Percentiles rank a stretch among this genome's conserved stretches.
Evolutionary conservation across 2,113 vertebrate species (phyloP).

Genomic region (Malurus cyaneus): DNA sequence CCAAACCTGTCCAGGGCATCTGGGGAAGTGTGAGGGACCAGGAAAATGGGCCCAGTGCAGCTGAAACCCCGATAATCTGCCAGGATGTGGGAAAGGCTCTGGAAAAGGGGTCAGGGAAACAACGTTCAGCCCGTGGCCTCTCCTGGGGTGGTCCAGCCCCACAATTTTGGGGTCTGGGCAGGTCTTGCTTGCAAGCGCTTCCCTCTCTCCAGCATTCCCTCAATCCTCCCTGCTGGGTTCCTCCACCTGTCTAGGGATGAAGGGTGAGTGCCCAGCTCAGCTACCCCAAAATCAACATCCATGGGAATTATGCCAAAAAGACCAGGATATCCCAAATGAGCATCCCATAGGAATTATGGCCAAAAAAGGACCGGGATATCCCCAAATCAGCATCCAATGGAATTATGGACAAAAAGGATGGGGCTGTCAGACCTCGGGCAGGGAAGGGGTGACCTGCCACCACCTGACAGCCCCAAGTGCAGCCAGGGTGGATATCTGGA

Average conservation of each 20-base stretch:
- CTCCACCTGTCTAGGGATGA: neutral
- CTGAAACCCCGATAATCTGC: neutral
- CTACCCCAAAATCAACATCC: neutral
- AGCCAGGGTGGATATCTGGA: neutral
- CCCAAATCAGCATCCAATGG: neutral
- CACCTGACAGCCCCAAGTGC: neutral
- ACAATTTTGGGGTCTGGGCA: neutral
- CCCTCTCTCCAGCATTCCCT: neutral
- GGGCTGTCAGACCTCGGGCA: neutral
- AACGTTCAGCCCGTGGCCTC: neutral
- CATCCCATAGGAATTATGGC: too few relatives aligned
- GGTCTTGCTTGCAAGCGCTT: neutral
- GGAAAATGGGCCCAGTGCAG: neutral
- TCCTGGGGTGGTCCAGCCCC: slow-evolving; percentile 18
- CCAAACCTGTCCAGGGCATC: neutral
- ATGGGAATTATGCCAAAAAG: rapidly evolving
- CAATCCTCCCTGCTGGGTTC: neutral
- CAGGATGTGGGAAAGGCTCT: neutral
- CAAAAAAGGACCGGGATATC: too few relatives aligned
- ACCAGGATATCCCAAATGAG: too few relatives aligned
- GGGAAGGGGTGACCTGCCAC: neutral
- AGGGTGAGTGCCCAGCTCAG: neutral
- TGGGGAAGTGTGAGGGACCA: neutral
- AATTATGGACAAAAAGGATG: too few relatives aligned
- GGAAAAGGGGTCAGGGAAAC: slow-evolving; percentile 2